Evolutionary conservation across 2,113 vertebrate species (phyloP), one percentile per base, ranked within the genome.

Genomic region (Caranx melampygus): DNA sequence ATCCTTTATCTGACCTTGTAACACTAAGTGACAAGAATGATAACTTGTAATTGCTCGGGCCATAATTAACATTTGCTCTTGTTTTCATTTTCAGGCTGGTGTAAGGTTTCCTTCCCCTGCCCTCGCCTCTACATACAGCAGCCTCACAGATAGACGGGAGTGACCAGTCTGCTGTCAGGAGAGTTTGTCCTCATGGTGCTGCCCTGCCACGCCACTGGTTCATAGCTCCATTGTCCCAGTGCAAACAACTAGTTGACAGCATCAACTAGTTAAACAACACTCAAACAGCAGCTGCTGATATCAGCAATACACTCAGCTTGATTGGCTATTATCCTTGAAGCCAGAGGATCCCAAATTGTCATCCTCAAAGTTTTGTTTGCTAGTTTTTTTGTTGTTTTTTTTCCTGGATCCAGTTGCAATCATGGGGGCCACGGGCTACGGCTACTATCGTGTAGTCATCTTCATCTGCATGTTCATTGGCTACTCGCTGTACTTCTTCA

Each of bases 401-500:
- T 26, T 26, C 26, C 45, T 55, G 21, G 15, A 31, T 45, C 2
- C 3, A 45, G 40, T 71, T 71, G 69, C 18, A 73, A 79, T 61
- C 86, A 98, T 97, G 97, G 96, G 87, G 5, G 82, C 87, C 49
- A 86, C 88, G 20, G 89, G 92, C 35, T 99, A 98, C 3, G 83
- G 94, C 82, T 96, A 96, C 80, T 96, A 99, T 15, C 96, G 97
- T 0, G 21, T 88, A 0, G 88, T 93, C 52, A 98, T 99, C 87
- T 99, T 99, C 75, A 1, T 91, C 0, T 95, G 96, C 79, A 97
- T 99, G 98, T 99, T 98, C 78, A 92, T 91, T 8, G 98, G 98
- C 1, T 99, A 99, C 89, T 94, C 96, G 49, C 93, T 99, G 2
- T 99, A 99, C 88, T 98, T 98, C 92, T 99, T 98, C 87, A 99